Base-by-base conservation (phyloP, 2,797 vertebrate genomes). In the Coregonus sp. region DNA sequence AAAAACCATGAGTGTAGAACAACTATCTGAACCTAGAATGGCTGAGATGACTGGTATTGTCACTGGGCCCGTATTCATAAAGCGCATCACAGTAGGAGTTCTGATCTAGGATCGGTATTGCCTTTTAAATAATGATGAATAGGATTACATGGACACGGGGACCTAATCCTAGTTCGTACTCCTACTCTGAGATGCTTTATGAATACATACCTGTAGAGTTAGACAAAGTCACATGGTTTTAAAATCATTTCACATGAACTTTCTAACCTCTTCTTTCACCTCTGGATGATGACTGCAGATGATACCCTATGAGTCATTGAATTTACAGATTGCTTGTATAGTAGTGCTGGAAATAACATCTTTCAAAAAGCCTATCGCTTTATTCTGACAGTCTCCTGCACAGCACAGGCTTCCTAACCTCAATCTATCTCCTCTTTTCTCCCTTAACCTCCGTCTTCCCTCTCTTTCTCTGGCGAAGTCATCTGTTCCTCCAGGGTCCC, bases 381-480 rank as follows among this genome's bases (percentile, higher is more conserved):
- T 86, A 82, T 77, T 75, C 72, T 68, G 74, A 67, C 65, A 16
- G 65, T 67, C 29, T 67, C 14, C 61, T 65, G 61, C 9, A 4
- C 31, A 67, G 65, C 29, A 33, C 29, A 31, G 31, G n/a, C 68
- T 80, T 87, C 88, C 56, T 59, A 59, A 86, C 75, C 78, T 70
- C 69, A 66, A 35, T 70, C 29, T 77, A 11, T 56, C 54, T 18
- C 52, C 54, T 37, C 59, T 72, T 29, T 68, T n/a, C 69, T 80
- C 86, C 88, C 20, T 47, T 63, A 29, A 86, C 76, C 78, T 70
- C 69, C 59, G 33, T 70, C 29, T 76, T 9, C 40, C 54, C 54
- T 40, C 59, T 75, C 29, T 61, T n/a, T 73, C 79, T 87, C 89
- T 90, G 89, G 67, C 73, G 81, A 59, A 88, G 77, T 82, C 75